Evolutionary conservation across 2,113 vertebrate genomes (phyloP).

Genomic region (Istiophorus platypterus): DNA sequence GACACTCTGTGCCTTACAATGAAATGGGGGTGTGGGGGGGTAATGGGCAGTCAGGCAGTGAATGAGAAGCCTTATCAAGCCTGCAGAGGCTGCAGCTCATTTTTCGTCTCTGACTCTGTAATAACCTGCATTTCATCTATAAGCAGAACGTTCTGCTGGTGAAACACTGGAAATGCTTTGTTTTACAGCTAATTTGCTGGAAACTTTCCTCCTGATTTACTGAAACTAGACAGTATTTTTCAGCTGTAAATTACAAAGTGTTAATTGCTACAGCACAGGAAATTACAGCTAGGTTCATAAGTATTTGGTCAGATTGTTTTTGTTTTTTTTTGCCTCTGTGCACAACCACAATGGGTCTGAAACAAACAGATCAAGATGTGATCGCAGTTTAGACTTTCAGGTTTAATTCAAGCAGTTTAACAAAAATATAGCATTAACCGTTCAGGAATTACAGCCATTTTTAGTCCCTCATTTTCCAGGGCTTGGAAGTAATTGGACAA

Average conservation of each 20-base stretch:
- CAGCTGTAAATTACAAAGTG: background rate
- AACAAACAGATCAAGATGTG: too few species aligned
- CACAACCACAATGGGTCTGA: too few species aligned
- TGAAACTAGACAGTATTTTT: background rate
- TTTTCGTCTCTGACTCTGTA: background rate
- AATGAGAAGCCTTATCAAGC: slow-evolving; percentile 36
- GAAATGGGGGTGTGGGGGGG: slow-evolving; percentile 2
- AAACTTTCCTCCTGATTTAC: background rate
- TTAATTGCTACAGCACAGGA: background rate
- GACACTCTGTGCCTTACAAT: slow-evolving; percentile 11
- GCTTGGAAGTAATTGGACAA: too few species aligned
- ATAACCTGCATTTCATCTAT: slow-evolving; percentile 13
- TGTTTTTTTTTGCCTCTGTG: too few species aligned
- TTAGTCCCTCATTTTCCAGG: too few species aligned
- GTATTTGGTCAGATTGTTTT: too few species aligned
- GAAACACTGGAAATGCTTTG: background rate
- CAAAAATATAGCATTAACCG: too few species aligned
- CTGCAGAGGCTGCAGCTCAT: background rate
- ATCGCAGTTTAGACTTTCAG: too few species aligned
- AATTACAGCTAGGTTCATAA: background rate
- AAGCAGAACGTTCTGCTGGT: too few species aligned
- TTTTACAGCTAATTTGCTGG: background rate
- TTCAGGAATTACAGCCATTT: too few species aligned
- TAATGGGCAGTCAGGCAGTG: slow-evolving; percentile 13
- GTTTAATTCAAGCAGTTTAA: too few species aligned